phyloP scores from a whole-genome alignment of 2,113 vertebrate genomes.

The Taurulus bubalis region DNA sequence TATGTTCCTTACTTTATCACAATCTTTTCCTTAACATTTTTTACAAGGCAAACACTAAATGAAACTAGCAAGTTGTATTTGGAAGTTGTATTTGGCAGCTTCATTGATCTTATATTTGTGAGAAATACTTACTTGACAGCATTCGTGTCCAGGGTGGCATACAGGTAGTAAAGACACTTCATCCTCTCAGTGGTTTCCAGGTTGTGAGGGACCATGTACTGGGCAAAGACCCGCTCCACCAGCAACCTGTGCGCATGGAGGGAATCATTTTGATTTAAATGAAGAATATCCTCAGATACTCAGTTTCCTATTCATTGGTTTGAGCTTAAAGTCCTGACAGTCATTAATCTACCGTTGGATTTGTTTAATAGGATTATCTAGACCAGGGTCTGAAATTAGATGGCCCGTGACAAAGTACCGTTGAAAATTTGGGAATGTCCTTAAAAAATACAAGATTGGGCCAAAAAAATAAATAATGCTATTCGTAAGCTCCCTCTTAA shows the following conservation, averaged over 20 bases:
- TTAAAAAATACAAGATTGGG: not conserved
- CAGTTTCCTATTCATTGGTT: not conserved
- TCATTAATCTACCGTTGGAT: not conserved
- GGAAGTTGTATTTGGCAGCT: too few species aligned
- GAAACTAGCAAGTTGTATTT: not conserved
- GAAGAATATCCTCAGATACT: not conserved
- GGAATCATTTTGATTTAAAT: not conserved
- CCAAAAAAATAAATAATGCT: too few species aligned
- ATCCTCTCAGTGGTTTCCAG: conserved; percentile 94
- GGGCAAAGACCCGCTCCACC: conserved; percentile 97
- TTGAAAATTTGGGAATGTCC: not conserved
- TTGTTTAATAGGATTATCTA: conserved; percentile 23
- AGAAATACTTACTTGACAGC: conserved; percentile 93
- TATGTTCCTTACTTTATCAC: not conserved
- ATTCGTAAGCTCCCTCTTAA: not conserved
- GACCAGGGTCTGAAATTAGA: conserved; percentile 1
- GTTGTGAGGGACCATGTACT: conserved; percentile 98
- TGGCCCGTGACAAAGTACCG: not conserved
- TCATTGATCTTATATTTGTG: not conserved
- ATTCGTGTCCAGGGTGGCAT: conserved; percentile 95
- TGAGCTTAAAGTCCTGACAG: not conserved
- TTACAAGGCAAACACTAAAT: not conserved
- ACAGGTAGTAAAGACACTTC: conserved; percentile 98
- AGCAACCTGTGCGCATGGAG: conserved; percentile 85
- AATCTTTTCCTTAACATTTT: not conserved